These are phyloP conservation scores for Torymus aiolomorphi DNA, from an alignment of 2,888 invertebrate genomes.

Conservation along the genomic window DNA sequence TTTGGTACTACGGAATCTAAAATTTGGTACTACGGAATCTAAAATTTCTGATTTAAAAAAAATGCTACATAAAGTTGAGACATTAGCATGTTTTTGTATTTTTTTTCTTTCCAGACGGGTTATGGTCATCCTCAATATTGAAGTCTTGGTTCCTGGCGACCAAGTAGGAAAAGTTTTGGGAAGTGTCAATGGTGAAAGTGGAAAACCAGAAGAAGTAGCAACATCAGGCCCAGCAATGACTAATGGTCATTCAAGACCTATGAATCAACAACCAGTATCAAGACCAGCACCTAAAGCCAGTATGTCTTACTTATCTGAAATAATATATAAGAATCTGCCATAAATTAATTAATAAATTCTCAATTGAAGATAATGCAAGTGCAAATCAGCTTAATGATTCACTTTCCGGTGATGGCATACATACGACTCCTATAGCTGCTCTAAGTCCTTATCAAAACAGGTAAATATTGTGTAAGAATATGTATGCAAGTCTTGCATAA, in stretches of 20 bases:
- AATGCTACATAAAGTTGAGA: too few species aligned
- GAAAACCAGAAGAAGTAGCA: constrained; percentile 71
- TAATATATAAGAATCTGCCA: neutral
- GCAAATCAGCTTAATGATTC: constrained; percentile 59
- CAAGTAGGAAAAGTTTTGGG: constrained; percentile 88
- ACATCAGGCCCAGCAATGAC: neutral
- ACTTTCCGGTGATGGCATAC: constrained; percentile 58
- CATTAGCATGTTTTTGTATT: neutral
- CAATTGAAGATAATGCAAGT: constrained; percentile 2
- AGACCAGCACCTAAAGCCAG: constrained; percentile 43
- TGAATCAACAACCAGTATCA: constrained; percentile 35
- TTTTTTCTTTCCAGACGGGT: constrained; percentile 81
- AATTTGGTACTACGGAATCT: neutral
- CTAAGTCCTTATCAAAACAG: constrained; percentile 96
- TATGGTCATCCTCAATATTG: constrained; percentile 88
- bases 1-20: constrained; percentile 5
- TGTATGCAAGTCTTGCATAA: neutral
- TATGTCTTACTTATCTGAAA: constrained; percentile 6
- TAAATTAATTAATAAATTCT: constrained; percentile 4
- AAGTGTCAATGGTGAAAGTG: constrained; percentile 78
- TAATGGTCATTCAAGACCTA: neutral
- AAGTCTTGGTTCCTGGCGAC: constrained; percentile 83
- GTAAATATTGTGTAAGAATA: constrained; percentile 74
- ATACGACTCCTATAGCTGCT: constrained; percentile 83
- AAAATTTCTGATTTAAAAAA: neutral